phyloP scores from a whole-genome alignment of 2,888 invertebrate species.

The Geophilus truncorum region DNA sequence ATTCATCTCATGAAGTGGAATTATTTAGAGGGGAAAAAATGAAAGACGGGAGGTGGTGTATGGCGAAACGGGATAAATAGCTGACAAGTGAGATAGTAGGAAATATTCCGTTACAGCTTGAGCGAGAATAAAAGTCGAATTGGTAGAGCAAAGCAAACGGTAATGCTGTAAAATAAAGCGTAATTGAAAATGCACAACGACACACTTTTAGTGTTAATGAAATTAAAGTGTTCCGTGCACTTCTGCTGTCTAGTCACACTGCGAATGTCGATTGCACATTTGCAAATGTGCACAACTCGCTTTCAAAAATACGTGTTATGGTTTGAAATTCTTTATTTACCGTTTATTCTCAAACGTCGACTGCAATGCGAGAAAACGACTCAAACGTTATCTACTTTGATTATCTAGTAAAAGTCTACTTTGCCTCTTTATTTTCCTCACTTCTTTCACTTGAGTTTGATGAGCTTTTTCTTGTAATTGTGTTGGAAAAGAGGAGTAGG shows the following conservation, averaged over 20 bases:
- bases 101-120: neutral
- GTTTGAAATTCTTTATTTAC: conserved; percentile 10
- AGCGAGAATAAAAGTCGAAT: neutral
- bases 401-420: conserved; percentile 2
- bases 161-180: neutral
- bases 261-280: neutral
- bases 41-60: neutral
- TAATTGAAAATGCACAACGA: conserved; percentile 17
- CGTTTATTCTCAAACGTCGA: neutral
- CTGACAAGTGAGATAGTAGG: conserved; percentile 3
- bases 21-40: neutral
- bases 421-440: neutral
- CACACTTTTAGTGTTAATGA: conserved; percentile 18
- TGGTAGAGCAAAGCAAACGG: neutral
- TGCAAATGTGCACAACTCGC: neutral
- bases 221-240: conserved; percentile 7
- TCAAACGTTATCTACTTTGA: neutral
- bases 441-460: neutral
- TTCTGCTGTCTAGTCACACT: conserved; percentile 17
- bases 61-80: conserved; percentile 3
- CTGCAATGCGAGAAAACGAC: neutral
- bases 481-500: conserved; percentile 5
- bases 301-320: conserved; percentile 8
- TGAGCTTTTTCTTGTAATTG: conserved; percentile 25
- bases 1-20: neutral